phyloP scores from a whole-genome alignment of 2,797 vertebrate genomes.

The Numenius phaeopus region DNA sequence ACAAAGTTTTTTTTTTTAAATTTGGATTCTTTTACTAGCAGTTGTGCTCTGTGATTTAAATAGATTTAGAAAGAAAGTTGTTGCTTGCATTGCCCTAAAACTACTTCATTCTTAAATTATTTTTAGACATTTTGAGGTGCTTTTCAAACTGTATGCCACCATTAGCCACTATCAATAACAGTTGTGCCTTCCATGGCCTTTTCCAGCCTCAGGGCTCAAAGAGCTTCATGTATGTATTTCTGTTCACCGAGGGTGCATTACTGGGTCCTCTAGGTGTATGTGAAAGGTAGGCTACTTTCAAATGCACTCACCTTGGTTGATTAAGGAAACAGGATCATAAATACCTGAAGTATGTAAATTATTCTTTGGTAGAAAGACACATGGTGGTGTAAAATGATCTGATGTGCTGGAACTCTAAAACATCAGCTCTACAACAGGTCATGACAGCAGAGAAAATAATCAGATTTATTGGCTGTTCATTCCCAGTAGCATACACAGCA shows the following conservation, averaged over 20 bases:
- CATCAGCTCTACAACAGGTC: neutral
- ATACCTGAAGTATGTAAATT: neutral
- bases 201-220: neutral
- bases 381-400: rapidly evolving
- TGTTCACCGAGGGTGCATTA: neutral
- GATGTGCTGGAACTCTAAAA: neutral
- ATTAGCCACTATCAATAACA: neutral
- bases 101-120: neutral
- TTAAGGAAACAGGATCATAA: neutral
- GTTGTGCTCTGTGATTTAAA: neutral
- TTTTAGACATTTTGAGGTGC: neutral
- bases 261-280: neutral
- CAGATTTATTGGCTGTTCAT: neutral
- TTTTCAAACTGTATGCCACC: neutral
- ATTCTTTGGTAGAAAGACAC: neutral
- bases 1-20: neutral
- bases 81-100: neutral
- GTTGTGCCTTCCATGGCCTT: neutral
- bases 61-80: neutral
- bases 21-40: neutral
- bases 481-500: no score
- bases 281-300: neutral
- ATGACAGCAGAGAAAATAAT: neutral
- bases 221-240: neutral
- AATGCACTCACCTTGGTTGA: neutral